Conservation (phyloP, 2,888 invertebrate genomes). For the Pachymerium ferrugineum region DNA sequence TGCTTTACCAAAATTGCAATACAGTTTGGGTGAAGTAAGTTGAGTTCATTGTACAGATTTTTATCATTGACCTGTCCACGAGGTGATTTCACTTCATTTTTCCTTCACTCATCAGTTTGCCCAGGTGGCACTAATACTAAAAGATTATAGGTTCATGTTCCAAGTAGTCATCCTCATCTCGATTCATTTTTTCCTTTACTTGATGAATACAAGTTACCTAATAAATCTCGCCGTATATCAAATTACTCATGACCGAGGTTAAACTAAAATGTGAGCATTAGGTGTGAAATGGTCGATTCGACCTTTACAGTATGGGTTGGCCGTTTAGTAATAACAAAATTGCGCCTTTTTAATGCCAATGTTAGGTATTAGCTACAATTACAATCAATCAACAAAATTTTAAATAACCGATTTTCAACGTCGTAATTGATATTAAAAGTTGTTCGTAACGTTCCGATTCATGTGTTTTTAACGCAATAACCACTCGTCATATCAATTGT, state of each 20-base stretch:
- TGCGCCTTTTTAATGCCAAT: too few relatives aligned
- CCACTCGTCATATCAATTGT: too few relatives aligned
- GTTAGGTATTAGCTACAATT: too few relatives aligned
- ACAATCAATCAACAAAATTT: too few relatives aligned
- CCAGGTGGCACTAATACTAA: neutral
- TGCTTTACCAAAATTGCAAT: neutral
- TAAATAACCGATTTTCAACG: too few relatives aligned
- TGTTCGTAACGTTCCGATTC: too few relatives aligned
- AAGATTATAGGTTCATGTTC: neutral
- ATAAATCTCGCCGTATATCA: conserved; percentile 2
- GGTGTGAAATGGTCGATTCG: neutral
- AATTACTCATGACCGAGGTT: conserved; percentile 25
- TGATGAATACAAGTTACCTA: neutral
- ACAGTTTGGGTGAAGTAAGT: neutral
- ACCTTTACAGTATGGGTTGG: neutral
- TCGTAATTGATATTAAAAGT: too few relatives aligned
- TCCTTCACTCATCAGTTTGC: conserved; percentile 15
- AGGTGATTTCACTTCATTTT: neutral
- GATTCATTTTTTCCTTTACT: neutral
- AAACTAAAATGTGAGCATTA: neutral
- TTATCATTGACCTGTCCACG: neutral
- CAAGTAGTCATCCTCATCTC: too few relatives aligned
- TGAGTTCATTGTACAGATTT: conserved; percentile 2
- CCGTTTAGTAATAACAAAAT: too few relatives aligned
- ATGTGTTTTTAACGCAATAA: too few relatives aligned